Conservation (phyloP, 2,113 vertebrate genomes). For the Poecilia latipinna region DNA sequence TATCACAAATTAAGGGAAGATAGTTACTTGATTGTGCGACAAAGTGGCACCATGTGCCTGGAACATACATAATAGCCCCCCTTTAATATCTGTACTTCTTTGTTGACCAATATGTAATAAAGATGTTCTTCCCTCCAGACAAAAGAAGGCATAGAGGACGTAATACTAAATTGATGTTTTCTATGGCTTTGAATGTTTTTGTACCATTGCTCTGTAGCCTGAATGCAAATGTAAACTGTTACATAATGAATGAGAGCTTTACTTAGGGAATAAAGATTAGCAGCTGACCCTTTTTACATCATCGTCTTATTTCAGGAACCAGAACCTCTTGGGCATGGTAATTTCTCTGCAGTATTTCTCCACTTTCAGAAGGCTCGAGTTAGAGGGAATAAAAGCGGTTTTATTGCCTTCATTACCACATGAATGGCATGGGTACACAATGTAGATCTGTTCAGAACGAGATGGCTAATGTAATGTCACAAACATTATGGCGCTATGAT, state of each 20-base stretch:
- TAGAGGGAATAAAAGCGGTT: background rate
- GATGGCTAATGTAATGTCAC: conserved; percentile 19
- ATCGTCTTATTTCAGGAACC: conserved; percentile 79
- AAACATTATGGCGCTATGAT: conserved; percentile 15
- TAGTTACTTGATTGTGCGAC: too few species aligned
- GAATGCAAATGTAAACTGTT: conserved; percentile 82
- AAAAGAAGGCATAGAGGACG: conserved; percentile 33
- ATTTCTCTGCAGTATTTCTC: conserved; percentile 50
- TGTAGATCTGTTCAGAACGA: background rate
- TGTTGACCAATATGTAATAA: conserved; percentile 60
- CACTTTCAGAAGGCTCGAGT: conserved; percentile 30
- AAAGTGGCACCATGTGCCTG: too few species aligned
- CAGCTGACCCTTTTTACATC: conserved; percentile 77
- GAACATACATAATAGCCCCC: background rate
- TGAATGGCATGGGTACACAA: conserved; percentile 13
- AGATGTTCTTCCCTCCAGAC: conserved; percentile 24
- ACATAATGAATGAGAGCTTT: conserved; percentile 84
- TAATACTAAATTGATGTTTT: conserved; percentile 65
- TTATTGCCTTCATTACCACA: conserved; percentile 17
- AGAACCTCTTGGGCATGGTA: conserved; percentile 64
- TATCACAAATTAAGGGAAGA: too few species aligned
- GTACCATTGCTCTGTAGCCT: conserved; percentile 73
- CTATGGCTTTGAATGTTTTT: conserved; percentile 69
- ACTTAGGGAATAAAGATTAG: conserved; percentile 81
- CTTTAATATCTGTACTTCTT: conserved; percentile 56